Percentiles rank a stretch among this genome's conserved stretches.
These are phyloP conservation scores for Drosophila formosana DNA, from an alignment of 2,888 invertebrate genomes.

Conservation along the genomic window DNA sequence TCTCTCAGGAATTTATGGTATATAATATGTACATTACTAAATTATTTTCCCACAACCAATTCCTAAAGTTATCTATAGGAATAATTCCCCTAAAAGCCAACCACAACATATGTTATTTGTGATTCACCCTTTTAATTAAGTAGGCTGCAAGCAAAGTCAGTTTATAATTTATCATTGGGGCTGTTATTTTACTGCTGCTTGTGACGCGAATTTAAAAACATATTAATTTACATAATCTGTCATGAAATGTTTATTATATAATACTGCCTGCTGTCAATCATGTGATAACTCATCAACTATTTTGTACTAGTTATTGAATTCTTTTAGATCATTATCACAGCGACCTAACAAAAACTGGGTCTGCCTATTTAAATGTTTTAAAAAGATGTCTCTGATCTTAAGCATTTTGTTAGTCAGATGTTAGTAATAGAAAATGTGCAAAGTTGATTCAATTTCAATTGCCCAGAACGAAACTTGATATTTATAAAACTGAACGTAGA, in stretches of 20 bases:
- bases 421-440: not conserved
- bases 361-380: no score
- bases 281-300: not conserved
- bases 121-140: conserved; percentile 3
- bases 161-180: not conserved
- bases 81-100: not conserved
- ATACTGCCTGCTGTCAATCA: not conserved
- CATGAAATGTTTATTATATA: conserved; percentile 4
- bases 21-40: not conserved
- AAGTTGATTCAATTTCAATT: no score
- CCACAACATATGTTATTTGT: not conserved
- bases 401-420: no score
- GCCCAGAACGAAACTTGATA: no score
- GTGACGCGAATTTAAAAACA: conserved; percentile 4
- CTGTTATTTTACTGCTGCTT: not conserved
- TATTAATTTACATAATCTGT: not conserved
- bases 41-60: not conserved
- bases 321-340: not conserved
- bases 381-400: no score
- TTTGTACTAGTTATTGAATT: not conserved
- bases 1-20: not conserved
- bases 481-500: no score
- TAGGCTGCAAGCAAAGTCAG: not conserved
- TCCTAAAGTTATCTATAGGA: not conserved
- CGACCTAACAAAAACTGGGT: no score